Evolutionary conservation across 2,797 vertebrate species (phyloP), one percentile per base, ranked within the genome.

Genomic region (Chelon labrosus): DNA sequence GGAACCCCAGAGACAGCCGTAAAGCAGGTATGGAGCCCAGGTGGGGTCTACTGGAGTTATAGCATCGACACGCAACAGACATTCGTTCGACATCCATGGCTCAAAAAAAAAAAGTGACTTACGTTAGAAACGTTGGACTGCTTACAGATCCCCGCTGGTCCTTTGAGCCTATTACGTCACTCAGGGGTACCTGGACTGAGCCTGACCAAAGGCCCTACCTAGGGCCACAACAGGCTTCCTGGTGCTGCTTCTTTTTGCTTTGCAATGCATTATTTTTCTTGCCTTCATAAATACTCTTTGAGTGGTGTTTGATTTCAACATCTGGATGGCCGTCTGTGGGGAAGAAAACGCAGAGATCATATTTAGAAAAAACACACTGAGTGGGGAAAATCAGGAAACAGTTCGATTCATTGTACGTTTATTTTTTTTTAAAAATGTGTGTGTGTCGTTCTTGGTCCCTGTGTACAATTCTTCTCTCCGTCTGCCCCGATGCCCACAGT

Each of bases 401-500:
- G 25, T 13, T 11, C 11, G 13, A 58, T 39, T 57, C 5, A 65
- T 54, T 27, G 25, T 27, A 27, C 4, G 25, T 27, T 27, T 27
- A 27, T 16, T 57, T 37, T 14, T 44, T n/a, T 52, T 3, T 35
- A 19, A 20, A 10, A 35, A 11, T 50, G 35, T 38, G 13, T 47
- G 19, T 54, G 4, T 37, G 25, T 51, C 10, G 56, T 56, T 37
- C 60, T 27, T 22, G 49, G 67, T 13, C 6, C 59, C 20, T 56
- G 46, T 50, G 56, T 50, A 39, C 41, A 65, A 41, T 47, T 62
- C 57, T 31, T 77, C 17, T 54, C 46, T 54, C 56, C 65, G 25
- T 31, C 59, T 51, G 65, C 38, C 74, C 59, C 46, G 27, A 75
- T 85, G 58, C 74, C 75, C 71, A 78, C 69, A 65, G 69, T 57